Evolutionary conservation across 2,888 invertebrate genomes (phyloP), one percentile per base, ranked within the genome.

Genomic region (Drosophila fungiperda): DNA sequence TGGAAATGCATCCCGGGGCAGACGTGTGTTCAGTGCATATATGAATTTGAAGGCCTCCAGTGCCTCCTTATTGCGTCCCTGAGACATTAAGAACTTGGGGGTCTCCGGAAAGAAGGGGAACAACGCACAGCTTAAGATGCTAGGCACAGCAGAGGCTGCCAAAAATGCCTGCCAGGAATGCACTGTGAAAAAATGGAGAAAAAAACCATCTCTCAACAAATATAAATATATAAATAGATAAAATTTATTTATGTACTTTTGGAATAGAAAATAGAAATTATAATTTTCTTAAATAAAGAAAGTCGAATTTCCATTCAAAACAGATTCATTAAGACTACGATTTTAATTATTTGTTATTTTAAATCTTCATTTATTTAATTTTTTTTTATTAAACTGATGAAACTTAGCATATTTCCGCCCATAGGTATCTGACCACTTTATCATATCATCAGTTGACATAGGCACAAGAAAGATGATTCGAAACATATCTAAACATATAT

Each of bases 11-110:
- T 95, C 94, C 38, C 93, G 92, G 0, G 95, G 92, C 66, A 94
- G 94, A 3, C 96, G 95, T 1, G 95, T 95, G 85, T 97, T 97
- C 48, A 94, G 88, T 0, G 93, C 91, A 89, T 95, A 97, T 2
- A 97, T 95, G 72, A 91, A 94, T 66, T 93, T 93, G 76, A 93
- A 90, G 15, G 90, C 84, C 45, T 79, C 68, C 71, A 92, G 61
- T 8, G 93, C 93, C 52, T 92, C 92, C 20, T 77, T 73, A 57
- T 93, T 92, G 33, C 89, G 84, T 3, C 92, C 92, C 12, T 83
- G 82, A 1, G 92, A 79, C 92, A 92, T 92, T 2, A 92, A 79
- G 69, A 92, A 93, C 72, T 92, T 93, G 4, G 93, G 78, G 92
- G 92, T 76, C 57, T 92, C 93, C 26, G 92, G 92, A 33, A 92